Conservation (phyloP, 1,140 invertebrate genomes). For the Drosophila ambigua region DNA sequence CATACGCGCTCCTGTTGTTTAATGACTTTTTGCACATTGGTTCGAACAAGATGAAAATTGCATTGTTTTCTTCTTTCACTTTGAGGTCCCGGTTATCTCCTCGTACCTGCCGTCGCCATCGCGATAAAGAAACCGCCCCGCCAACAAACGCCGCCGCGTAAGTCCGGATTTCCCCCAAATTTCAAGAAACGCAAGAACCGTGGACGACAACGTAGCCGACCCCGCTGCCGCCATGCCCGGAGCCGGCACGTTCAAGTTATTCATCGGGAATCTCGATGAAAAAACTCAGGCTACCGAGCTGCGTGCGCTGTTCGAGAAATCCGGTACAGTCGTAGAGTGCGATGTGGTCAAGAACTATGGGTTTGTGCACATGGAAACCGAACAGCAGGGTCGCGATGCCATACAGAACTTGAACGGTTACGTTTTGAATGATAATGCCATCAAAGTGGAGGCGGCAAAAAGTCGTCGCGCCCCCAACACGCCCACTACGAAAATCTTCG, state of each 20-base stretch:
- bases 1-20: too few relatives aligned
- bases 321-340: constrained; percentile 97
- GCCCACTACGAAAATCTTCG: constrained; percentile 95
- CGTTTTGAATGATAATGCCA: constrained; percentile 93
- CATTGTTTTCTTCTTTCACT: constrained; percentile 43
- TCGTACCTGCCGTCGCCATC: constrained; percentile 21
- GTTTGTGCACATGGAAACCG: constrained; percentile 98
- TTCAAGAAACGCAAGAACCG: constrained; percentile 64
- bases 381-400: constrained; percentile 94
- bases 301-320: constrained; percentile 95
- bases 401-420: constrained; percentile 96
- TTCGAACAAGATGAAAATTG: constrained; percentile 38
- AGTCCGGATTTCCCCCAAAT: constrained; percentile 32
- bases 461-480: constrained; percentile 93
- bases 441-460: constrained; percentile 96
- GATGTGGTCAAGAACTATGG: constrained; percentile 98
- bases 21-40: too few relatives aligned
- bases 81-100: constrained; percentile 37
- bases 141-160: constrained; percentile 47
- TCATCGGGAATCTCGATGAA: constrained; percentile 97
- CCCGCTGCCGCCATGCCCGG: constrained; percentile 88
- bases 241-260: constrained; percentile 96
- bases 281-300: constrained; percentile 93
- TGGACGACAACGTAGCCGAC: constrained; percentile 75
- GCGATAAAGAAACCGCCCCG: constrained; percentile 16